These are phyloP conservation scores for Neria commutata DNA, from an alignment of 2,888 invertebrate species.

Conservation along the genomic window DNA sequence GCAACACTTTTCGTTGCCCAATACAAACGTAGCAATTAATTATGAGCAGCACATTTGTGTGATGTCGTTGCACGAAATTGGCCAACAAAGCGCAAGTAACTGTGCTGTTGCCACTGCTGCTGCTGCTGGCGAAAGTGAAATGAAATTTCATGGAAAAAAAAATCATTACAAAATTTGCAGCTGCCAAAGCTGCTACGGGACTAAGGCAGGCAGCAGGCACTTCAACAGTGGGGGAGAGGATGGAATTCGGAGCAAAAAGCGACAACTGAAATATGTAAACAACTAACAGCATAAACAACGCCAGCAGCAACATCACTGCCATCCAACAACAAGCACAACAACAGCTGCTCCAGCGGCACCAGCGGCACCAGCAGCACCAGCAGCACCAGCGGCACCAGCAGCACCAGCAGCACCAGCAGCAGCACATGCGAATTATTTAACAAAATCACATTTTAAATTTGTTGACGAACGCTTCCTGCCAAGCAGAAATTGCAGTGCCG, in stretches of 20 bases:
- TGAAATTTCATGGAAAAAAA: no score
- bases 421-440: not conserved
- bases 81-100: no score
- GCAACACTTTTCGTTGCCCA: slow-evolving; percentile 12
- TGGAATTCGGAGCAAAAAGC: not conserved
- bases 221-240: no score
- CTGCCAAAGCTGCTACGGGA: no score
- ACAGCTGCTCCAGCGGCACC: not conserved
- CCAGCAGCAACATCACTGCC: not conserved
- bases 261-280: not conserved
- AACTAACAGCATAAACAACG: not conserved
- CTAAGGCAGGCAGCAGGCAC: no score
- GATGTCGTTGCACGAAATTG: not conserved
- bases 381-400: slow-evolving; percentile 3
- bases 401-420: not conserved
- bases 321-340: not conserved
- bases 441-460: slow-evolving; percentile 9
- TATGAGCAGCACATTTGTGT: slow-evolving; percentile 22
- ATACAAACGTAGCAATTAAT: slow-evolving; percentile 19
- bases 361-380: not conserved
- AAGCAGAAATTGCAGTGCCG: no score
- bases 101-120: no score
- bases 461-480: not conserved
- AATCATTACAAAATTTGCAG: no score
- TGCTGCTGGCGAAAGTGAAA: no score